Evolutionary conservation across 2,888 invertebrate genomes (phyloP).

Genomic region (Macrostomum cliftonense): DNA sequence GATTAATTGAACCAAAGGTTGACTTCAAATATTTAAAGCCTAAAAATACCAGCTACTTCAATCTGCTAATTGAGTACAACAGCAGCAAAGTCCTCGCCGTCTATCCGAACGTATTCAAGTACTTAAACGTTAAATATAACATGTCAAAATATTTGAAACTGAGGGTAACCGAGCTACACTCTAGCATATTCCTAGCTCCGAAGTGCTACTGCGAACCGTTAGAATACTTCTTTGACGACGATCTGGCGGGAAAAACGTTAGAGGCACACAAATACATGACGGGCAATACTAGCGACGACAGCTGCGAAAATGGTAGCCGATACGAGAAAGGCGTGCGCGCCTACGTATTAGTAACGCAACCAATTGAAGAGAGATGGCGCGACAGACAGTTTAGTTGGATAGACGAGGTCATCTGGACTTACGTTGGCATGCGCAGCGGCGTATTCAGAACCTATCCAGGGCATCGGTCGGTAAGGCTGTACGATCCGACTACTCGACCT

Average conservation of each 20-base stretch:
- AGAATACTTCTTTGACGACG: conserved; percentile 36
- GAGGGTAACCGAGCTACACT: conserved; percentile 32
- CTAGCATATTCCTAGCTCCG: conserved; percentile 36
- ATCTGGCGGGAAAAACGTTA: conserved; percentile 33
- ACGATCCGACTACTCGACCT: conserved; percentile 35
- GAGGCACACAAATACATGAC: conserved; percentile 37
- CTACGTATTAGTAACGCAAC: conserved; percentile 36
- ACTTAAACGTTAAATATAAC: conserved; percentile 25
- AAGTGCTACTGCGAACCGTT: conserved; percentile 38
- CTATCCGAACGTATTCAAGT: conserved; percentile 23
- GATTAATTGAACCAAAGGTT: conserved; percentile 14
- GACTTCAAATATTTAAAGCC: no score
- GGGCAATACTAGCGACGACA: conserved; percentile 15
- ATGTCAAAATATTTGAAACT: conserved; percentile 25
- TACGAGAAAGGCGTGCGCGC: conserved; percentile 36
- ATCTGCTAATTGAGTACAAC: conserved; percentile 36
- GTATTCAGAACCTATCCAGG: conserved; percentile 39
- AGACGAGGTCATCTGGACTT: conserved; percentile 33
- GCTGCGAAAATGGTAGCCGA: conserved; percentile 15
- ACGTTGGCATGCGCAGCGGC: conserved; percentile 37
- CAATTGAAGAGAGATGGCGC: conserved; percentile 35
- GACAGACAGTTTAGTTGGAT: conserved; percentile 31
- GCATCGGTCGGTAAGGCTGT: conserved; percentile 33
- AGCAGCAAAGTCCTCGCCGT: conserved; percentile 17
- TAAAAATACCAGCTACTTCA: conserved; percentile 30